Evolutionary conservation across 2,113 vertebrate genomes (phyloP).

Genomic region (Chaenogobius annularis): DNA sequence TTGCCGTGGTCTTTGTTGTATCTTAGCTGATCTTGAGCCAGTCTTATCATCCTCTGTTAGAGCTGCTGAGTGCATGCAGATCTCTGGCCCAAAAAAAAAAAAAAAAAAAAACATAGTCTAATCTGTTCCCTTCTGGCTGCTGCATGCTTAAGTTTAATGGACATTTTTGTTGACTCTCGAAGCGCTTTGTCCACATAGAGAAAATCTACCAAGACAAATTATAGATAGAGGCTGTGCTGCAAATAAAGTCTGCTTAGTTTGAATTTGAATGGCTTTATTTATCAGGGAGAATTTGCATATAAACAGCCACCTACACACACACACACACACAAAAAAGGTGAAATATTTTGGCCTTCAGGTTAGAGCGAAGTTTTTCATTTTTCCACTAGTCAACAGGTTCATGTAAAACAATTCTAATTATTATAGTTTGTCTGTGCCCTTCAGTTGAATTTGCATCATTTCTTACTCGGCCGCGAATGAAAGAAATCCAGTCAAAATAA

Average conservation of each 20-base stretch:
- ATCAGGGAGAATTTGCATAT: no score
- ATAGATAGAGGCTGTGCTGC: not conserved
- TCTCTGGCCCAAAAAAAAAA: constrained; percentile 23
- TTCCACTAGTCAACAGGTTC: no score
- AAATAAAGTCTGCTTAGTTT: not conserved
- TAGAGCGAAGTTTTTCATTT: no score
- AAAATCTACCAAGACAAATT: not conserved
- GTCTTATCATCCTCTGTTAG: constrained; percentile 38
- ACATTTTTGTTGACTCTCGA: constrained; percentile 10
- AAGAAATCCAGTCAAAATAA: no score
- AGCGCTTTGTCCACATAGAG: not conserved
- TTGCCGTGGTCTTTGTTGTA: constrained; percentile 1
- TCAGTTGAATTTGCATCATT: no score
- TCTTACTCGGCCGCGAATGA: no score
- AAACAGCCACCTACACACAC: no score
- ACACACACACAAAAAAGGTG: no score
- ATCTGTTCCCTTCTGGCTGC: constrained; percentile 17
- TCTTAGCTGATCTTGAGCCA: constrained; percentile 18
- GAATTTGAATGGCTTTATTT: no score
- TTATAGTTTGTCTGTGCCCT: no score
- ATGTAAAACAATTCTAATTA: no score
- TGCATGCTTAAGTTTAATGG: not conserved
- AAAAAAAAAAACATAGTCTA: constrained; percentile 9
- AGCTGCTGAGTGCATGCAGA: not conserved
- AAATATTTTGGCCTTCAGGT: no score